Conservation (phyloP, 2,113 vertebrate species). For the Bucco capensis region DNA sequence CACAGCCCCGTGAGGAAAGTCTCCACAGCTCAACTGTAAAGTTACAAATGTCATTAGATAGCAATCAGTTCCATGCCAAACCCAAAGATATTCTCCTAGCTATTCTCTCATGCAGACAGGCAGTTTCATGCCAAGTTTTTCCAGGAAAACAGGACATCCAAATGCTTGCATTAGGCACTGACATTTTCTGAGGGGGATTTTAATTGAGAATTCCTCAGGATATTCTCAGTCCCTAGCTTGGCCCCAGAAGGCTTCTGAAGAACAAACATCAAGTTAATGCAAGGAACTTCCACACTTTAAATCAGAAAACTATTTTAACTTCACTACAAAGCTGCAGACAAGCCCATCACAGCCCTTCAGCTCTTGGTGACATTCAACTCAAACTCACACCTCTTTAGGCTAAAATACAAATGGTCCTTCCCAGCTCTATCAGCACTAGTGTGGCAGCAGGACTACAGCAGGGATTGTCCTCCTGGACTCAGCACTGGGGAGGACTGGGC, state of each 20-base stretch:
- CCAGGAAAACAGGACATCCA: constrained; percentile 28
- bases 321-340: background rate
- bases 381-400: background rate
- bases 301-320: background rate
- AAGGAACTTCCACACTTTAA: background rate
- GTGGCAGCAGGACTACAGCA: no score
- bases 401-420: background rate
- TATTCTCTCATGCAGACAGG: background rate
- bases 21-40: background rate
- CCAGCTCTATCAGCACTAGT: no score
- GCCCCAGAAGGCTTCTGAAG: background rate
- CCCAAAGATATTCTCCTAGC: background rate
- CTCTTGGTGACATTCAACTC: fast-evolving
- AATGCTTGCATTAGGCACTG: background rate
- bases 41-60: constrained; percentile 21
- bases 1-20: background rate
- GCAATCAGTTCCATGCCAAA: constrained; percentile 9
- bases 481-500: no score
- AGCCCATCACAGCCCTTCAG: background rate
- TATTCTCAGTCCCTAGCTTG: background rate
- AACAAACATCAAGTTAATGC: background rate
- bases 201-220: background rate
- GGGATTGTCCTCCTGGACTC: no score
- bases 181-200: constrained; percentile 1
- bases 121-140: constrained; percentile 25